Evolutionary conservation across 2,888 invertebrate genomes (phyloP), one percentile per base, ranked within the genome.

Genomic region (Eilema caniola): DNA sequence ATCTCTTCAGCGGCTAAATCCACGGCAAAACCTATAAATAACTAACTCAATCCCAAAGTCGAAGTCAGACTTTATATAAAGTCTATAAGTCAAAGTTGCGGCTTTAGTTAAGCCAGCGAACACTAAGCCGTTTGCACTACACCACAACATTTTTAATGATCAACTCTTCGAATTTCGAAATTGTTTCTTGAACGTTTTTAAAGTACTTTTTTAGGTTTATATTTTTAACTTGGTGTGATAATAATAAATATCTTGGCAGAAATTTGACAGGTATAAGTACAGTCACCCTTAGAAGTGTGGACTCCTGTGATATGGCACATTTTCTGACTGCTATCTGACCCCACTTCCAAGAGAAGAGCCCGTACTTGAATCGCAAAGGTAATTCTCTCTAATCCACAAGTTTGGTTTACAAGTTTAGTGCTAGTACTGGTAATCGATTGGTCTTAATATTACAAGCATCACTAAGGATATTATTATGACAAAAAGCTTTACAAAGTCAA

Each of bases 111-210:
- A 85, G 83, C 80, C 79, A 65, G 76, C 81, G 84, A 82, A 81
- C 83, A 81, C 80, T 80, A 80, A 85, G 83, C 83, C 77, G 76
- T 75, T 81, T 63, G 71, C 74, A 66, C 59, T 71, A 73, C 68
- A 71, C 73, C 79, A 78, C 81, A 87, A 84, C 83, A 88, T 87
- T 86, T 89, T 88, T 88, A 89, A 88, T 87, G 88, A 86, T 75
- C 64, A 74, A 76, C 74, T 75, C 76, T 73, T 28, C 28, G 28
- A 28, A 28, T 33, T 33, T 76, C 57, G 68, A 72, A 84, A 84
- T 84, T 85, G 85, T 80, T 84, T 85, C 73, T 73, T 77, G 78
- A 84, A 81, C 76, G 79, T 7, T 65, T 85, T 81, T 63, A 33
- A 62, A 76, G 61, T 73, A 69, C 65, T 75, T 70, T 37, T 31